Percentiles rank a stretch among this genome's conserved stretches.
phyloP scores from a whole-genome alignment of 2,797 vertebrate species.

The Paedocypris micromegethes region DNA sequence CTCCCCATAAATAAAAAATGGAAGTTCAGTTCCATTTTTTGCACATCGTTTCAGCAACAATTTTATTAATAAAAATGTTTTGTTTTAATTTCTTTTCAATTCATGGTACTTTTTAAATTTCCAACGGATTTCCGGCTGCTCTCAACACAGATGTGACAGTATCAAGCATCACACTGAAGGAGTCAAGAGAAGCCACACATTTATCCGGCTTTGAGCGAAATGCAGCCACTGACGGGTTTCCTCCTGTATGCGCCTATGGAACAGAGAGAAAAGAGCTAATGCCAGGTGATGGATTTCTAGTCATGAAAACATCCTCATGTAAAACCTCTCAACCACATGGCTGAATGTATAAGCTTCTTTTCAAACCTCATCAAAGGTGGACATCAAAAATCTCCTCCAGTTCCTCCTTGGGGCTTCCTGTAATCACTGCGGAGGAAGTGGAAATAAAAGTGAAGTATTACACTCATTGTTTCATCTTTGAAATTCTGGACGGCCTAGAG shows the following conservation, averaged over 20 bases:
- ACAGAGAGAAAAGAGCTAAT: constrained; percentile 22
- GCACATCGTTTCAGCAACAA: too few relatives aligned
- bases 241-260: constrained; percentile 7
- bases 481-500: neutral
- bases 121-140: too few relatives aligned
- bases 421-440: constrained; percentile 35
- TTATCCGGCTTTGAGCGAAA: neutral
- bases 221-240: constrained; percentile 7
- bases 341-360: constrained; percentile 12
- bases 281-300: constrained; percentile 25
- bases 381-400: constrained; percentile 51
- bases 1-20: too few relatives aligned
- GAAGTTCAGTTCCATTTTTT: too few relatives aligned
- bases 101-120: too few relatives aligned
- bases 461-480: neutral
- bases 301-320: constrained; percentile 11
- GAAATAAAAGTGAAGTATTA: constrained; percentile 1
- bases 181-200: too few relatives aligned
- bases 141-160: too few relatives aligned
- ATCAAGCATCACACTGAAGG: neutral
- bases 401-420: constrained; percentile 34
- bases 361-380: constrained; percentile 44
- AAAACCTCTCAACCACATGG: constrained; percentile 15
- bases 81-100: too few relatives aligned
- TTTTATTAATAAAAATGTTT: too few relatives aligned